phyloP scores from a whole-genome alignment of 92 coral and sea anemone species.

The Blastomussa wellsi region DNA sequence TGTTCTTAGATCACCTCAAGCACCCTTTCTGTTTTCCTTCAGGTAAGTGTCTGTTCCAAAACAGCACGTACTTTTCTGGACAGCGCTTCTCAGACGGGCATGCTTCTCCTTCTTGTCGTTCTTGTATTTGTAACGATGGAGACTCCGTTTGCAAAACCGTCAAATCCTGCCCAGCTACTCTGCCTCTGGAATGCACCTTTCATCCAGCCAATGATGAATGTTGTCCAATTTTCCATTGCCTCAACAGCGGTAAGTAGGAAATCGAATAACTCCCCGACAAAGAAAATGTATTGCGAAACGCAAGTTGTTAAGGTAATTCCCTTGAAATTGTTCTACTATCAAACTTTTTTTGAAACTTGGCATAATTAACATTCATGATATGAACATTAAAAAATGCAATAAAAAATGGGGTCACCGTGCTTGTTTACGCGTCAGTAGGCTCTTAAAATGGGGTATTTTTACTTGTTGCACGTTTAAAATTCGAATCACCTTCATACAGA shows the following conservation, averaged over 20 bases:
- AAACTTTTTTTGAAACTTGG: no score
- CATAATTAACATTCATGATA: no score
- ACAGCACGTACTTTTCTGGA: constrained; percentile 17
- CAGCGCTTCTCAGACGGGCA: constrained; percentile 15
- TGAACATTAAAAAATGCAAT: no score
- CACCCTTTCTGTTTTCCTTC: not conserved
- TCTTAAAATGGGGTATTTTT: no score
- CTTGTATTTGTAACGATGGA: constrained; percentile 9
- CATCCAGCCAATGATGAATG: constrained; percentile 14
- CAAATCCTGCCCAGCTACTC: not conserved
- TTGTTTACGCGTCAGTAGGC: no score
- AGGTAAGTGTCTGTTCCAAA: constrained; percentile 17
- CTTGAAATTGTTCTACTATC: no score
- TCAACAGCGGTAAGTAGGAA: not conserved
- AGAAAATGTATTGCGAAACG: no score
- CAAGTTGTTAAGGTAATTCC: no score
- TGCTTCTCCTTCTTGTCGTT: constrained; percentile 2
- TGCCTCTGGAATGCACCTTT: constrained; percentile 4
- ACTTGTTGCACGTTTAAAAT: no score
- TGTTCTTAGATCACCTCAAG: not conserved
- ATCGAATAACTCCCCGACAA: no score
- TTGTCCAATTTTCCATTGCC: constrained; percentile 22
- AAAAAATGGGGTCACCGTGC: no score
- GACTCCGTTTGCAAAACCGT: not conserved
- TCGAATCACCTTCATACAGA: no score